Evolutionary conservation across 1,140 invertebrate genomes (phyloP).

Genomic region (Pantala flavescens): DNA sequence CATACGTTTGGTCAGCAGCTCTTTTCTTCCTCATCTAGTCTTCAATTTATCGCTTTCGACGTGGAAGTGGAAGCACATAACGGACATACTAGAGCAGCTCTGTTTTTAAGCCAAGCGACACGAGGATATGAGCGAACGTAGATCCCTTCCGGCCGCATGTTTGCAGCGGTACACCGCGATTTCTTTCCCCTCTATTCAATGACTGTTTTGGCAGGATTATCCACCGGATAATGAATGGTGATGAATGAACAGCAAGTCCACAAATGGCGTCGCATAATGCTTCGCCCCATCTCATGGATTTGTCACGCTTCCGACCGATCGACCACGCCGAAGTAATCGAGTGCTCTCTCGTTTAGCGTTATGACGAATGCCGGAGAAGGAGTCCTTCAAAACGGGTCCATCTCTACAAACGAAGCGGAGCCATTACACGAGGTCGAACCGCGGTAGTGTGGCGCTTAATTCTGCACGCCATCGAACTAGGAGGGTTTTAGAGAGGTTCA

Average conservation of each 20-base stretch:
- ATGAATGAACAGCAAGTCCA: not conserved
- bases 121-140: too few relatives aligned
- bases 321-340: not conserved
- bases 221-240: not conserved
- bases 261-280: not conserved
- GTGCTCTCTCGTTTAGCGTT: not conserved
- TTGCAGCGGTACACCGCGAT: not conserved
- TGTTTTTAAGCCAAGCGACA: too few relatives aligned
- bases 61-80: too few relatives aligned
- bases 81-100: too few relatives aligned
- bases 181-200: not conserved
- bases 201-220: constrained; percentile 9
- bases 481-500: too few relatives aligned
- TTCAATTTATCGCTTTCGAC: too few relatives aligned
- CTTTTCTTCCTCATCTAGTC: too few relatives aligned
- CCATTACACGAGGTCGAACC: not conserved
- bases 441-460: not conserved
- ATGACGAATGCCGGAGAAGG: not conserved
- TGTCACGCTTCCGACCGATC: not conserved
- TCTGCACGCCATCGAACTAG: too few relatives aligned
- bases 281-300: not conserved
- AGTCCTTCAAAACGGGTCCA: not conserved
- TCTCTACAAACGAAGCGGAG: not conserved
- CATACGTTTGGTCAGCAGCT: too few relatives aligned
- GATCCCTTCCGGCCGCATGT: not conserved